phyloP scores from a whole-genome alignment of 2,888 invertebrate genomes.

The Pteria penguin region DNA sequence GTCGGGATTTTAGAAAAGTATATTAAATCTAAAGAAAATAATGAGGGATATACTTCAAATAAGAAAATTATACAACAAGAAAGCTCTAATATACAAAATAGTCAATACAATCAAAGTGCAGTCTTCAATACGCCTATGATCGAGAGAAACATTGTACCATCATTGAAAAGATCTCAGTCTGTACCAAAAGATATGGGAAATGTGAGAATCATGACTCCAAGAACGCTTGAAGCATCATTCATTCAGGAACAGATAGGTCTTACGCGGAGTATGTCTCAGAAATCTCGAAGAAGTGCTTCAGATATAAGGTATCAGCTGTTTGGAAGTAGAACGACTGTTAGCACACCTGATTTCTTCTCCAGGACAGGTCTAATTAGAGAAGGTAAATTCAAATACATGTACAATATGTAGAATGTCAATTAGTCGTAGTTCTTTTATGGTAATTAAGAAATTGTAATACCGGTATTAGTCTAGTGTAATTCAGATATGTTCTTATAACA shows the following conservation, averaged over 20 bases:
- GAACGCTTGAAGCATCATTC: not conserved
- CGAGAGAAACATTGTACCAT: slow-evolving; percentile 12
- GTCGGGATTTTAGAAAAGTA: slow-evolving; percentile 22
- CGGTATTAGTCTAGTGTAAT: too few species aligned
- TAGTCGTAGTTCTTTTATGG: too few species aligned
- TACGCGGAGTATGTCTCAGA: slow-evolving; percentile 51
- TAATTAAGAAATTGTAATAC: too few species aligned
- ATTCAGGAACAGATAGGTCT: slow-evolving; percentile 25
- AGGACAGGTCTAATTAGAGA: slow-evolving; percentile 43
- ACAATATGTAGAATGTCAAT: too few species aligned
- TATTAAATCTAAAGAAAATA: slow-evolving; percentile 2
- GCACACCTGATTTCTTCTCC: slow-evolving; percentile 68
- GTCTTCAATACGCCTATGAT: not conserved
- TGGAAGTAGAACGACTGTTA: slow-evolving; percentile 53
- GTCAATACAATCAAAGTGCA: not conserved
- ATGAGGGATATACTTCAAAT: slow-evolving; percentile 16
- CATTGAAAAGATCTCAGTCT: not conserved
- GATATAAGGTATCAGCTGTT: slow-evolving; percentile 61
- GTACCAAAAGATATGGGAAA: not conserved
- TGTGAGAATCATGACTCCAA: not conserved
- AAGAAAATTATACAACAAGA: slow-evolving; percentile 1
- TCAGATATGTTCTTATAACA: too few species aligned
- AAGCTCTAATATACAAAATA: not conserved
- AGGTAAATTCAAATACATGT: too few species aligned
- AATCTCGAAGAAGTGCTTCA: slow-evolving; percentile 58